Base-by-base conservation (phyloP, 2,888 invertebrate genomes). In the Sicus ferrugineus region DNA sequence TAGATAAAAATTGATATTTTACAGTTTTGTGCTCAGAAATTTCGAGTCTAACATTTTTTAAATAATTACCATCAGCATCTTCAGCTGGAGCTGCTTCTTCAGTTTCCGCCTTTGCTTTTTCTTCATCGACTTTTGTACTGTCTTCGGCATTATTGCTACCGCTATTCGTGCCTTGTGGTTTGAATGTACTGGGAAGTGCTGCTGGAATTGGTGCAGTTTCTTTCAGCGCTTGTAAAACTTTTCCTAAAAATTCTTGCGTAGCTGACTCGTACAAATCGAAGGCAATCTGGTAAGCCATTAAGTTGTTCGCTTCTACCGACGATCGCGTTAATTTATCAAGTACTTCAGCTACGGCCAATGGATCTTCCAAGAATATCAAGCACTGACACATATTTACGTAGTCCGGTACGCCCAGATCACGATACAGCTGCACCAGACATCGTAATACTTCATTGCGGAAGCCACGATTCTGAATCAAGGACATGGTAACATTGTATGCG, bases 221-320 rank as follows among this genome's bases (percentile, higher is more conserved):
- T 77, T 92, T 89, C 7, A 97, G 86, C 21, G 94, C 93, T 81
- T 93, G 92, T 73, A 96, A 85, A 11, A 97, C 94, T 76, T 93
- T 89, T 11, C 93, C 93, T 64, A 99, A 88, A 84, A 98, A 98
- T 83, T 98, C 97, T 86, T 99, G 99, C 2, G 98, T 98, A 0
- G 98, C 99, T 52, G 97, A 97, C 85, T 99, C 99, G 83, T 99
- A 99, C 77, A 99, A 89, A 88, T 99, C 99, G 87, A 99, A 99
- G 0, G 93, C 97, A 78, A 99, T 97, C 87, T 99, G 99, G 86
- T 97, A 99, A 0, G 97, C 97, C 95, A 98, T 98, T 50, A 98
- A 87, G 70, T 93, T 92, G 74, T 91, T 92, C 73, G 94, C 93
- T 79, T 91, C 90, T 1, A 82, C 77, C 16, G 88, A 85, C 3